Conservation (phyloP, 2,888 invertebrate species). For the Mystacides longicornis region DNA sequence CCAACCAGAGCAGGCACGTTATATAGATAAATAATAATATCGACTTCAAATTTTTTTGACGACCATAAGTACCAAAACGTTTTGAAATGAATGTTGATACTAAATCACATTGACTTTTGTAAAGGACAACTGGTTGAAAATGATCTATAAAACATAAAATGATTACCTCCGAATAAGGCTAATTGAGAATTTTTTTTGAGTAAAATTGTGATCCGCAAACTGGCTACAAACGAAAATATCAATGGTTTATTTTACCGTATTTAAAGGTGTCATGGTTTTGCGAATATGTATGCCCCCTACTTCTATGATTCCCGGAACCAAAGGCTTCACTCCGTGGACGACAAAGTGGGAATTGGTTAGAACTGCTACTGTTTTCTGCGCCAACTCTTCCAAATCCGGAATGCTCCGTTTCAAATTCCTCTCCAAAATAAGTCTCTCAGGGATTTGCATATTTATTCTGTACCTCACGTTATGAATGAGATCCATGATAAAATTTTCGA, state of each 20-base stretch:
- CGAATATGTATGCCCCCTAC: constrained; percentile 47
- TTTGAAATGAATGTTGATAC: too few relatives aligned
- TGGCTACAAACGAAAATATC: too few relatives aligned
- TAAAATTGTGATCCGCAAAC: too few relatives aligned
- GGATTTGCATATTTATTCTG: constrained; percentile 29
- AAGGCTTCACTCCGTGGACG: constrained; percentile 38
- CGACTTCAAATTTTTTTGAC: too few relatives aligned
- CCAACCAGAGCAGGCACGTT: too few relatives aligned
- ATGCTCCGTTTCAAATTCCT: constrained; percentile 33
- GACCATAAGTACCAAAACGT: too few relatives aligned
- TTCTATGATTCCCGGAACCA: constrained; percentile 43
- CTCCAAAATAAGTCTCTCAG: constrained; percentile 34
- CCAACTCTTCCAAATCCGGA: constrained; percentile 36
- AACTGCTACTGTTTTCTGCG: constrained; percentile 40
- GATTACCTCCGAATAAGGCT: too few relatives aligned
- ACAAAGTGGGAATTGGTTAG: constrained; percentile 43
- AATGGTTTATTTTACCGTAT: background rate
- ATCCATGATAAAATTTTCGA: constrained; percentile 38
- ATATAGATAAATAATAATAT: too few relatives aligned
- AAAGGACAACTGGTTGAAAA: too few relatives aligned
- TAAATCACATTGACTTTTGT: too few relatives aligned
- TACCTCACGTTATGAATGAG: constrained; percentile 30
- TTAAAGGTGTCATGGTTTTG: constrained; percentile 26
- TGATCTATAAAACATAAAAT: too few relatives aligned
- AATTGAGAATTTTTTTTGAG: too few relatives aligned